Evolutionary conservation across 1,140 invertebrate genomes (phyloP).

Genomic region (Sinella curviseta): DNA sequence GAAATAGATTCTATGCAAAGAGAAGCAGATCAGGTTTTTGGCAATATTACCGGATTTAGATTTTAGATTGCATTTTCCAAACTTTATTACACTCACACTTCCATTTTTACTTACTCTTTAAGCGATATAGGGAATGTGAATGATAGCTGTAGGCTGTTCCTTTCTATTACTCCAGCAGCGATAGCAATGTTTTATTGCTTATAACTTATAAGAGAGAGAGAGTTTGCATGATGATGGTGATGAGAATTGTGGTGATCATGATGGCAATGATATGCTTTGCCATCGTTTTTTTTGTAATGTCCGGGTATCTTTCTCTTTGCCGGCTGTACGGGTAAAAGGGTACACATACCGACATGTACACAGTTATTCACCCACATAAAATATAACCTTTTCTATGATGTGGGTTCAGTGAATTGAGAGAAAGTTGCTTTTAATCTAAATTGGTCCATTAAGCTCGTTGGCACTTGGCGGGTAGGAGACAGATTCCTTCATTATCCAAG

Average conservation of each 20-base stretch:
- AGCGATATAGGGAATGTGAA: background rate
- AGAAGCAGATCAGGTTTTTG: background rate
- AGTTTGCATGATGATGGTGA: background rate
- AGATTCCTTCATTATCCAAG: constrained; percentile 35
- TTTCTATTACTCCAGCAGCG: background rate
- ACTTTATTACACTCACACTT: background rate
- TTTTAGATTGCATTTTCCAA: background rate
- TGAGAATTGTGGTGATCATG: no score
- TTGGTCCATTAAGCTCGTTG: constrained; percentile 38
- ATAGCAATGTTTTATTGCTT: background rate
- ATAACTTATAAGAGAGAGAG: no score
- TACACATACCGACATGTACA: no score
- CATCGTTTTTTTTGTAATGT: no score
- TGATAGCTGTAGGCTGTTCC: no score
- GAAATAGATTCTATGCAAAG: no score
- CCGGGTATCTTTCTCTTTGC: background rate
- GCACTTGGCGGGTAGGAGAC: constrained; percentile 28
- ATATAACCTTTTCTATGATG: background rate
- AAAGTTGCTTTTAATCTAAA: constrained; percentile 40
- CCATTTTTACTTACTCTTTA: background rate
- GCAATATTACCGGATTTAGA: constrained; percentile 4
- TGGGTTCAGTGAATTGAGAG: constrained; percentile 32
- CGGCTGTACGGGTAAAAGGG: no score
- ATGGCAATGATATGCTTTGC: no score
- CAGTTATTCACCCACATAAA: background rate